A percentile compares a stretch with the other conserved stretches of the same genome.
phyloP scores from a whole-genome alignment of 1,140 invertebrate species.

The Eubasilissa regina region DNA sequence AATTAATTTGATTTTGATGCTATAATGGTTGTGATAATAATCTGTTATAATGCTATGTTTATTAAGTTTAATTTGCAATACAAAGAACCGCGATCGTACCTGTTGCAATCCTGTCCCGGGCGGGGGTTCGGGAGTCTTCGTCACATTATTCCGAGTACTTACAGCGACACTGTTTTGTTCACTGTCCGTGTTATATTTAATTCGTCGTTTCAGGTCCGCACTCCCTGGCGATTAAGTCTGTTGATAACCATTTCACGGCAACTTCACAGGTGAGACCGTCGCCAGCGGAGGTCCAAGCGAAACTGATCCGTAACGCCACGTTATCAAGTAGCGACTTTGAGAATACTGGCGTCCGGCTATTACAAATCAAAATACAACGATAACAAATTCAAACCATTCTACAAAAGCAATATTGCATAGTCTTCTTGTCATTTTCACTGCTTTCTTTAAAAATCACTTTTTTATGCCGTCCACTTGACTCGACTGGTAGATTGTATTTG shows the following conservation, averaged over 20 bases:
- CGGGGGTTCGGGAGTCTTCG: too few relatives aligned
- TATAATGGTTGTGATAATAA: too few relatives aligned
- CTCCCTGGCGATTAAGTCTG: constrained; percentile 28
- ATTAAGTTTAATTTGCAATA: background rate
- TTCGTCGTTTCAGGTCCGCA: background rate
- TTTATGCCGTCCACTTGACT: background rate
- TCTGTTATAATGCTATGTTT: background rate
- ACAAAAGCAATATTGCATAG: background rate
- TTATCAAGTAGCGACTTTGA: constrained; percentile 42
- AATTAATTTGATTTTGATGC: too few relatives aligned
- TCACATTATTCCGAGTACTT: background rate
- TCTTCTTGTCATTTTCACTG: background rate
- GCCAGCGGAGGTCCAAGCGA: constrained; percentile 32
- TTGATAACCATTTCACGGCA: constrained; percentile 35
- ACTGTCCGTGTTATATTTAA: background rate
- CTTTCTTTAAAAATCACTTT: background rate
- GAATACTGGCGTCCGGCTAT: constrained; percentile 28
- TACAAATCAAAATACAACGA: background rate
- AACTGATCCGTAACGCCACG: constrained; percentile 42
- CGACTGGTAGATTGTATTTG: background rate
- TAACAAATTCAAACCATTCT: background rate
- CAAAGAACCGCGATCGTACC: background rate
- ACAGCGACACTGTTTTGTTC: background rate
- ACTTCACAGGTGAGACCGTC: constrained; percentile 21
- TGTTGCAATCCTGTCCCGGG: background rate